Conservation (phyloP, 1,140 invertebrate genomes). For the Mesaphorura yosii region DNA sequence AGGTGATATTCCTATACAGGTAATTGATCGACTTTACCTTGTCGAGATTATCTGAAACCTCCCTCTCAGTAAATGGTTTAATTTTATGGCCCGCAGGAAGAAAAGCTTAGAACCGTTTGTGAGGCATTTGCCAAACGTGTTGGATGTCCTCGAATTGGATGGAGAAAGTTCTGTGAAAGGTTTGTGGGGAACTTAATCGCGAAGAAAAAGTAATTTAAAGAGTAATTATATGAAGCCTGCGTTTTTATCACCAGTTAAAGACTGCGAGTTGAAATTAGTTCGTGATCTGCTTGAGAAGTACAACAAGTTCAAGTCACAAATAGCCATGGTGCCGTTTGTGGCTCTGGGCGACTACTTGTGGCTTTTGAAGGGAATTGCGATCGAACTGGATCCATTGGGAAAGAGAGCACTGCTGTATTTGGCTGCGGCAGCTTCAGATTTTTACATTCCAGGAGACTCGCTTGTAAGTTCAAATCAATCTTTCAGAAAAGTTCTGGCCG, state of each 20-base stretch:
- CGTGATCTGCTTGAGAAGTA: conserved; percentile 15
- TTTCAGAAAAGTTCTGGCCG: background rate
- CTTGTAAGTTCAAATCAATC: conserved; percentile 53
- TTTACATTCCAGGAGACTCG: conserved; percentile 85
- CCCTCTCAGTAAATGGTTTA: conserved; percentile 49
- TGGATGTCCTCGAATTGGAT: conserved; percentile 22
- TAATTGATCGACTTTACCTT: conserved; percentile 35
- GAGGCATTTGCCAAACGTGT: conserved; percentile 33
- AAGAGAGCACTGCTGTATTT: conserved; percentile 71
- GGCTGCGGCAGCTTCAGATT: conserved; percentile 96
- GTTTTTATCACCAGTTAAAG: conserved; percentile 5
- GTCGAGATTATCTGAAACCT: conserved; percentile 71
- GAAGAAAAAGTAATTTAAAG: conserved; percentile 3
- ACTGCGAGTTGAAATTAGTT: background rate
- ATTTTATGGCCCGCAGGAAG: conserved; percentile 12
- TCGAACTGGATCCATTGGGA: conserved; percentile 55
- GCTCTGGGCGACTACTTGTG: conserved; percentile 87
- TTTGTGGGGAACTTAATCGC: conserved; percentile 11
- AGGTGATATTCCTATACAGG: conserved; percentile 49
- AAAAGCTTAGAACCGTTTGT: conserved; percentile 27
- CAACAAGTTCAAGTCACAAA: conserved; percentile 37
- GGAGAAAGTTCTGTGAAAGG: conserved; percentile 13
- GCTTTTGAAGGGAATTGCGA: conserved; percentile 67
- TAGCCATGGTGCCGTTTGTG: conserved; percentile 66
- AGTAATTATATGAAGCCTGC: background rate